Evolutionary conservation across 1,140 invertebrate species (phyloP), one percentile per base, ranked within the genome.

Genomic region (Anoplophora glabripennis): DNA sequence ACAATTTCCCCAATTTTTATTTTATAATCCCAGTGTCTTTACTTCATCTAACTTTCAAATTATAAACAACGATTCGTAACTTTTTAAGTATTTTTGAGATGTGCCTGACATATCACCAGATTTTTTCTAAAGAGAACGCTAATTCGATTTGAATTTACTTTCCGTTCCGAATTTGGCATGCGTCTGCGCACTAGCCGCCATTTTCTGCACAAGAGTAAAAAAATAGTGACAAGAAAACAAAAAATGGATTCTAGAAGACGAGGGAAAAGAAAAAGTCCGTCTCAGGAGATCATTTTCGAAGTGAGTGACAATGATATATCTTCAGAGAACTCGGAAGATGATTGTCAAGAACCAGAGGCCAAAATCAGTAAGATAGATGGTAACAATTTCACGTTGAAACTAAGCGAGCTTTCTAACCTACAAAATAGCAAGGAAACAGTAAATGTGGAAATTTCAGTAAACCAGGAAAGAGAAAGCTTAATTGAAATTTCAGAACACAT

Each of bases 181-280:
- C 21, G 21, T 28, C n/a, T n/a, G n/a, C n/a, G n/a, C n/a, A n/a
- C n/a, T n/a, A n/a, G n/a, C n/a, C n/a, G n/a, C n/a, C n/a, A n/a
- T n/a, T n/a, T n/a, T n/a, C n/a, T n/a, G 21, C 21, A 5, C 21
- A 28, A 28, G 21, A 28, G 21, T 28, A 5, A 28, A 28, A 28
- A 28, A 28, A 2, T 28, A 28, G 21, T 28, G 21, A 5, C 21
- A 28, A 28, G 21, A 28, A 28, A 28, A 2, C 21, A 28, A 28
- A 28, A 42, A 41, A 64, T 64, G 64, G 61, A 51, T 44, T 46
- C 61, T 18, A 63, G 53, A 28, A n/a, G 44, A 34, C 12, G 15
- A 40, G 45, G 38, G 17, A 67, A 65, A 57, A 38, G 59, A 57
- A 67, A 59, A 65, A 66, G 56, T 48, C 41, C 51, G n/a, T 55